phyloP scores from a whole-genome alignment of 2,888 invertebrate genomes.

The Thymelicus sylvestris region DNA sequence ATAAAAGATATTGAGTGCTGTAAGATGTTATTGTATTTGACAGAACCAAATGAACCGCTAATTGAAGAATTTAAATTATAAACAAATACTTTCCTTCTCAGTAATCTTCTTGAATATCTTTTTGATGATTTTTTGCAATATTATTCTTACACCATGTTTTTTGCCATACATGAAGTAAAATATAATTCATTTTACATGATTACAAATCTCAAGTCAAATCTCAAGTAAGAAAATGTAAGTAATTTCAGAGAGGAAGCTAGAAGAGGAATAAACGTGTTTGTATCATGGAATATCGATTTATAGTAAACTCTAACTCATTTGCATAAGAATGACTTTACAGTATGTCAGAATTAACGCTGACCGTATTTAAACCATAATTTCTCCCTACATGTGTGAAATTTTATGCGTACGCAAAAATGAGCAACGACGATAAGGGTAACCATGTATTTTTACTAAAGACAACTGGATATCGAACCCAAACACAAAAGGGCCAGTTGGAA shows the following conservation, averaged over 20 bases:
- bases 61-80: constrained; percentile 29
- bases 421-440: constrained; percentile 1
- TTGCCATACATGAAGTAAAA: no score
- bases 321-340: constrained; percentile 16
- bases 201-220: no score
- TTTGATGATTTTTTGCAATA: no score
- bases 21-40: constrained; percentile 28
- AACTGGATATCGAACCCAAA: not conserved
- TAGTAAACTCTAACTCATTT: constrained; percentile 8
- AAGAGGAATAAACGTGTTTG: no score
- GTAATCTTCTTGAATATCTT: not conserved
- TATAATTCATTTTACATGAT: no score
- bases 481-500: no score
- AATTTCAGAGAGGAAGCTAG: not conserved
- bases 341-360: constrained; percentile 14
- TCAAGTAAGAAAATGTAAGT: no score
- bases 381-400: constrained; percentile 51
- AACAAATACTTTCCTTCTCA: constrained; percentile 1
- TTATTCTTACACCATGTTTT: no score
- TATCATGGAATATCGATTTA: not conserved
- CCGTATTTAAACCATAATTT: constrained; percentile 46
- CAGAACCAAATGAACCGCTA: constrained; percentile 27
- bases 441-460: not conserved
- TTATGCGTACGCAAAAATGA: constrained; percentile 52
- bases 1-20: no score